Percentiles rank a stretch among this genome's conserved stretches.
Evolutionary conservation across 2,113 vertebrate genomes (phyloP).

Genomic region (Sitta europaea): DNA sequence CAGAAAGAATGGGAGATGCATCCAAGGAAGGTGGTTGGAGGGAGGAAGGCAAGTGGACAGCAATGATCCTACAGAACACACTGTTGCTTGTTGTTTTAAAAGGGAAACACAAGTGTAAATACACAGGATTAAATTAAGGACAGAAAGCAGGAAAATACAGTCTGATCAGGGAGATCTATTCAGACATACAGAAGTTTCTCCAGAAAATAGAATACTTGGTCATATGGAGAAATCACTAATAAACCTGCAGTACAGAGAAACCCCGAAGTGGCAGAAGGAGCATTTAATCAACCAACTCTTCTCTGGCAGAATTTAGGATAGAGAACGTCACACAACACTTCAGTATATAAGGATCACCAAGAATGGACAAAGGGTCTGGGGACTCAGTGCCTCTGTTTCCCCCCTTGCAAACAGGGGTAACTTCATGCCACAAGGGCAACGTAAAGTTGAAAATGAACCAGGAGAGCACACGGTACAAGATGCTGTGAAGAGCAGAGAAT

Average conservation of each 20-base stretch:
- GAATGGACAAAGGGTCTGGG: not conserved
- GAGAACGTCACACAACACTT: not conserved
- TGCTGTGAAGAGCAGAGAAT: not conserved
- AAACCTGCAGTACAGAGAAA: not conserved
- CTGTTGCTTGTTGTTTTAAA: not conserved
- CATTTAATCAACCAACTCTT: not conserved
- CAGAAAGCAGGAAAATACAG: not conserved
- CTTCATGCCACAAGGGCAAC: not conserved
- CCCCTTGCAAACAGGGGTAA: not conserved
- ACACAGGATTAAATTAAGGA: not conserved
- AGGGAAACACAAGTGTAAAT: not conserved
- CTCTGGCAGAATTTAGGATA: not conserved
- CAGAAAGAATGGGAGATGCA: not conserved
- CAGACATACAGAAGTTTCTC: not conserved
- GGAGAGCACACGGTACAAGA: not conserved
- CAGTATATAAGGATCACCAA: not conserved
- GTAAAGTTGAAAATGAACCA: not conserved
- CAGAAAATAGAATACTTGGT: not conserved
- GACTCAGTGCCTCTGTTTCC: not conserved
- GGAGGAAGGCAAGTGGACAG: not conserved
- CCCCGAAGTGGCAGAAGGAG: not conserved
- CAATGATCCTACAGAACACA: not conserved
- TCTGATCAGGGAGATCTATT: not conserved
- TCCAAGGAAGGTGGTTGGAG: not conserved
- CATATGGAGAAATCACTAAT: not conserved